phyloP scores from a whole-genome alignment of 2,113 vertebrate genomes.

The Atrichornis clamosus region DNA sequence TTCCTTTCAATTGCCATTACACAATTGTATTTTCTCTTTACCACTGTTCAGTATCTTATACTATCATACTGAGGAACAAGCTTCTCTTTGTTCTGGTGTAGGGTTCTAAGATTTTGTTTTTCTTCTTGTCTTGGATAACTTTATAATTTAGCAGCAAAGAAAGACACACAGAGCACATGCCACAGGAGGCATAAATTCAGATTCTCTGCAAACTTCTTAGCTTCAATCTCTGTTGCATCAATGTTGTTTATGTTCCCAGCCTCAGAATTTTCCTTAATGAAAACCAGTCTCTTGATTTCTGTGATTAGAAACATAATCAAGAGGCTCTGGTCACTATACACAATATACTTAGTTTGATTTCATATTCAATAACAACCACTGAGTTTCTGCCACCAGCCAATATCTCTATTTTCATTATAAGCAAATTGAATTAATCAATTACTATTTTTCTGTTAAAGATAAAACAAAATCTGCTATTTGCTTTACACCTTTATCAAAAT shows the following conservation, averaged over 20 bases:
- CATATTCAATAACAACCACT: background rate
- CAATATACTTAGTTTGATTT: background rate
- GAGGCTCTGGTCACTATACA: background rate
- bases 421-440: background rate
- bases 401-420: background rate
- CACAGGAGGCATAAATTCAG: background rate
- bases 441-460: background rate
- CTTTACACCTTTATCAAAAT: background rate
- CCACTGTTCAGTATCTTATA: fast-evolving
- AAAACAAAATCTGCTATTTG: background rate
- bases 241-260: background rate
- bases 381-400: background rate
- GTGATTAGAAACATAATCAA: background rate
- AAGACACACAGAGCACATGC: background rate
- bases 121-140: background rate
- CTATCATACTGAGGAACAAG: fast-evolving
- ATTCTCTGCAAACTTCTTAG: background rate
- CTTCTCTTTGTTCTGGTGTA: background rate
- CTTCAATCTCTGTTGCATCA: background rate
- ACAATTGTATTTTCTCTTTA: background rate
- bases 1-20: background rate
- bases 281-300: background rate
- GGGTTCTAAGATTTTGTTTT: background rate
- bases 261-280: background rate
- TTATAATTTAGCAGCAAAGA: background rate